Percentiles rank a stretch among this genome's conserved stretches.
Conservation (phyloP, 2,888 invertebrate species). For the Hemicrepidius hirtus region DNA sequence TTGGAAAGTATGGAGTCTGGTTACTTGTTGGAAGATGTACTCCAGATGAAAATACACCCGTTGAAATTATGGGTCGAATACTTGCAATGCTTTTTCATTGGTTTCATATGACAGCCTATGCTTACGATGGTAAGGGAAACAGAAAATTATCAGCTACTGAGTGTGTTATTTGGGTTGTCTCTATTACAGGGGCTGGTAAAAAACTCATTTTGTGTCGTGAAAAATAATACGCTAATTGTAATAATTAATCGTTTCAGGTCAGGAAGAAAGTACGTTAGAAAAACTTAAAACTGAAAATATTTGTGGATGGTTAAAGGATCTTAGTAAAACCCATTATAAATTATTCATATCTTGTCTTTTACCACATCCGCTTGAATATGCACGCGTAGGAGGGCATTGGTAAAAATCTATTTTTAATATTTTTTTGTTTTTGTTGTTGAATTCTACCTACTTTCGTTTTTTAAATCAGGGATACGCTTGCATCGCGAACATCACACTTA, state of each 20-base stretch:
- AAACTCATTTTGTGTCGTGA: no score
- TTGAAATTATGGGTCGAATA: slow-evolving; percentile 90
- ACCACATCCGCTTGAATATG: slow-evolving; percentile 97
- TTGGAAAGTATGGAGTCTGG: slow-evolving; percentile 98
- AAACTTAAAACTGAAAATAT: slow-evolving; percentile 94
- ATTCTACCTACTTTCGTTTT: no score
- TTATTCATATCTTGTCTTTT: slow-evolving; percentile 94
- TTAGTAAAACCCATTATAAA: slow-evolving; percentile 88
- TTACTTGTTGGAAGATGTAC: slow-evolving; percentile 94
- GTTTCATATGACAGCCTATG: slow-evolving; percentile 98
- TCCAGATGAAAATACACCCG: slow-evolving; percentile 84
- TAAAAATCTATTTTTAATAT: slow-evolving; percentile 66
- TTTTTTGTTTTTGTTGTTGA: no score
- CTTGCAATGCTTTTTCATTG: slow-evolving; percentile 98
- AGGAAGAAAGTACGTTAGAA: slow-evolving; percentile 91
- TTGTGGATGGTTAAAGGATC: slow-evolving; percentile 91
- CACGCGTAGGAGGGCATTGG: slow-evolving; percentile 97
- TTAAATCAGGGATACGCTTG: slow-evolving; percentile 85
- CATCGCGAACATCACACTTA: slow-evolving; percentile 90
- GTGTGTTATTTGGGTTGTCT: no score
- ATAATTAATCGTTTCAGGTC: slow-evolving; percentile 71
- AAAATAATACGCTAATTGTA: no score
- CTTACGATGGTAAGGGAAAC: slow-evolving; percentile 94
- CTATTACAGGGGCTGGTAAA: no score
- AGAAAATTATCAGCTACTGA: no score